These are phyloP conservation scores for Drosophila auraria DNA, from an alignment of 1,140 invertebrate genomes.

Conservation along the genomic window DNA sequence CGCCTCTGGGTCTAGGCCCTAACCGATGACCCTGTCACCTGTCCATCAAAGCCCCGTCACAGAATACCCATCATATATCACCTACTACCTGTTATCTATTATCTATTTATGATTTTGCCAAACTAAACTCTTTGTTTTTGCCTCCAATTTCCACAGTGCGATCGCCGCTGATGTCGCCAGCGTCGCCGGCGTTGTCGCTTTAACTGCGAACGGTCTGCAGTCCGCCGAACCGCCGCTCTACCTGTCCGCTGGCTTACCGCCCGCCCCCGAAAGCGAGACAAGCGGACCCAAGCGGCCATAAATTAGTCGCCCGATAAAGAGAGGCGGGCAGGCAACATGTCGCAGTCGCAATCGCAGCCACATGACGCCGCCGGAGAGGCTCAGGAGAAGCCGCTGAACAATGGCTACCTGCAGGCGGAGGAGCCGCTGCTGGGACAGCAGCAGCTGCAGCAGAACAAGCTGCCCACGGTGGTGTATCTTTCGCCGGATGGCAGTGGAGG, in stretches of 20 bases:
- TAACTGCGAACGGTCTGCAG: slow-evolving; percentile 33
- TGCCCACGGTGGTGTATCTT: slow-evolving; percentile 78
- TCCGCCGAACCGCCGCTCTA: slow-evolving; percentile 23
- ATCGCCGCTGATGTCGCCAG: slow-evolving; percentile 40
- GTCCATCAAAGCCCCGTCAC: background rate
- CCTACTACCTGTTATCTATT: background rate
- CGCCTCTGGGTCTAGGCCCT: too few relatives aligned
- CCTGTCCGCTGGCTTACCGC: slow-evolving; percentile 4
- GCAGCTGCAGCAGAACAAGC: slow-evolving; percentile 61
- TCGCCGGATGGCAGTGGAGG: slow-evolving; percentile 64
- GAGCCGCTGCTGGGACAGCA: slow-evolving; percentile 60
- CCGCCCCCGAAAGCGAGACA: background rate
- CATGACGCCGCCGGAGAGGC: slow-evolving; percentile 11
- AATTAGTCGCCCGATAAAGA: slow-evolving; percentile 18
- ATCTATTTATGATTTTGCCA: slow-evolving; percentile 2
- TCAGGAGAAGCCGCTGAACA: slow-evolving; percentile 58
- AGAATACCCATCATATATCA: slow-evolving; percentile 18
- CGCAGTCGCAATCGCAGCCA: slow-evolving; percentile 22
- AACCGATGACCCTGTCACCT: background rate
- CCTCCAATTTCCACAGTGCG: slow-evolving; percentile 15
- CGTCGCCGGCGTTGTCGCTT: slow-evolving; percentile 42
- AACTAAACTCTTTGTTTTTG: background rate
- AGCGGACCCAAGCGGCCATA: slow-evolving; percentile 7
- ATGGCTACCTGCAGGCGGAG: slow-evolving; percentile 74
- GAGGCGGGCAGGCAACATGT: slow-evolving; percentile 19